These are phyloP conservation scores for Halichoeres trimaculatus DNA, from an alignment of 2,113 vertebrate species.

Conservation along the genomic window DNA sequence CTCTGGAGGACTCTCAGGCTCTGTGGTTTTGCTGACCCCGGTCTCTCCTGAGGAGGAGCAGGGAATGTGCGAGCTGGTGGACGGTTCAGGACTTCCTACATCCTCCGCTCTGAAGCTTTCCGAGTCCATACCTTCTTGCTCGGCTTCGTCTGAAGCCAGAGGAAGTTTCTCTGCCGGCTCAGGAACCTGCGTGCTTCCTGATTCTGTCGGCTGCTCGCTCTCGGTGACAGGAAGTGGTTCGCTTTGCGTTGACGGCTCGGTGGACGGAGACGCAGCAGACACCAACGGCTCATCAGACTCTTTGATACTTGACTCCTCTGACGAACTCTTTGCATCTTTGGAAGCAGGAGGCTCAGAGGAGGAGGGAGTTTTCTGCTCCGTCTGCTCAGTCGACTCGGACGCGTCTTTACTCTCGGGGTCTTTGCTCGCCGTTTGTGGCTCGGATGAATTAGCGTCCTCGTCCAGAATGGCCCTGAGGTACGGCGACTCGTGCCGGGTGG, in stretches of 20 bases:
- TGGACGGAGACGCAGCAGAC: conserved; percentile 27
- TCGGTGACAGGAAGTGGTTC: conserved; percentile 46
- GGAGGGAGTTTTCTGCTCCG: conserved; percentile 55
- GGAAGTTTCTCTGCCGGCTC: conserved; percentile 54
- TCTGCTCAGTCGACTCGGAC: conserved; percentile 60
- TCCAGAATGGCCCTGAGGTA: conserved; percentile 90
- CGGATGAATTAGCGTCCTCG: conserved; percentile 87
- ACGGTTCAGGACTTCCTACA: conserved; percentile 54
- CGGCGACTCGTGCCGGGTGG: conserved; percentile 83
- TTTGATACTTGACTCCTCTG: conserved; percentile 54
- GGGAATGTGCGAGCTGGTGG: conserved; percentile 55
- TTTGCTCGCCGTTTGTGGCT: conserved; percentile 70
- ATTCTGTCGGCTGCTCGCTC: conserved; percentile 43
- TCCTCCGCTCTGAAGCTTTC: conserved; percentile 50
- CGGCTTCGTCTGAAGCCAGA: conserved; percentile 39
- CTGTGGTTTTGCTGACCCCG: conserved; percentile 27
- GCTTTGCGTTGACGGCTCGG: conserved; percentile 40
- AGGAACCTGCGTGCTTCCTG: neutral
- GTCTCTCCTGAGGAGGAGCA: conserved; percentile 57
- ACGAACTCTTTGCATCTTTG: conserved; percentile 44
- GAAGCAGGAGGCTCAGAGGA: conserved; percentile 42
- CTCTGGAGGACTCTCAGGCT: conserved; percentile 53
- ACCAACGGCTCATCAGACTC: conserved; percentile 55
- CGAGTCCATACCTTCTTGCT: conserved; percentile 53
- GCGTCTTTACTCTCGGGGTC: conserved; percentile 68